phyloP scores from a whole-genome alignment of 2,797 vertebrate genomes.

The Molossus alvarezi region DNA sequence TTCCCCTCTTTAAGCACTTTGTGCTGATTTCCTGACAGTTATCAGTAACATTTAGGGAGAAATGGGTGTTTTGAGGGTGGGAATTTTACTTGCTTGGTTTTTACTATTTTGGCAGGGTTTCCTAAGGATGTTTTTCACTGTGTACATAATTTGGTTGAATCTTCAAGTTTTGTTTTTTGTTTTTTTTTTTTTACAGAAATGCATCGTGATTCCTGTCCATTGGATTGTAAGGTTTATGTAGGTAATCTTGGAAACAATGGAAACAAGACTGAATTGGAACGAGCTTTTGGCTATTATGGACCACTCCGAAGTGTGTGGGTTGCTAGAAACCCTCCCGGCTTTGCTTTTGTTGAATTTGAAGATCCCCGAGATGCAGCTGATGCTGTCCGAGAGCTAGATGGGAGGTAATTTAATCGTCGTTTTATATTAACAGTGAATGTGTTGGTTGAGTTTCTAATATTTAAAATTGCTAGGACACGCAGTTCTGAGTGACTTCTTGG shows the following conservation, averaged over 20 bases:
- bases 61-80: background rate
- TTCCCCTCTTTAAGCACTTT: background rate
- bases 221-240: constrained; percentile 99
- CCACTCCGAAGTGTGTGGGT: constrained; percentile 98
- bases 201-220: constrained; percentile 96
- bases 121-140: constrained; percentile 1
- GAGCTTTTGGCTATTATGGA: constrained; percentile 98
- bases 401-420: constrained; percentile 93
- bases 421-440: background rate
- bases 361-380: constrained; percentile 98
- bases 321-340: constrained; percentile 98
- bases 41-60: background rate
- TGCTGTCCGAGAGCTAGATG: constrained; percentile 98
- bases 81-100: background rate
- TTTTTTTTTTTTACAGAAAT: constrained; percentile 85
- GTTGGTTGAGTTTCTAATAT: background rate
- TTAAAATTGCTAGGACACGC: background rate
- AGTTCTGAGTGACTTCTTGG: background rate
- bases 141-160: background rate
- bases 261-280: constrained; percentile 98
- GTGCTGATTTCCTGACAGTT: background rate
- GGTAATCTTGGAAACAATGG: constrained; percentile 99
- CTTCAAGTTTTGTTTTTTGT: background rate
- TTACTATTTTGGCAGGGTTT: background rate
- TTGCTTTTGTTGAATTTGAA: constrained; percentile 99